Base-by-base conservation (phyloP, 2,888 invertebrate genomes). In the Noctuana brunneofusca region DNA sequence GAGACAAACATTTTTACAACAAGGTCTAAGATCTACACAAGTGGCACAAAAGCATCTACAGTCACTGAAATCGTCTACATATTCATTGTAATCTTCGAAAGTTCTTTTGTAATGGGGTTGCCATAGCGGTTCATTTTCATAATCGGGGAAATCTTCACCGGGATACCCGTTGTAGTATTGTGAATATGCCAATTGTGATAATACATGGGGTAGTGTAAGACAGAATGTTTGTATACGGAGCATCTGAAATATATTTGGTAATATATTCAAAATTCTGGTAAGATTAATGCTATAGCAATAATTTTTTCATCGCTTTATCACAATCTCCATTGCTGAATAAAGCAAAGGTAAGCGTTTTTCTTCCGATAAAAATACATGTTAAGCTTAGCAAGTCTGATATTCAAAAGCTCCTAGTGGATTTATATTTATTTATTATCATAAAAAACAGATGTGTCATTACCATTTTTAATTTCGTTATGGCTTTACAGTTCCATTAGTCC, bases 51-150 rank as follows among this genome's bases (percentile, higher is more conserved):
- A 59, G 46, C 73, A 74, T 18, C 55, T 62, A 43, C 75, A 78
- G 41, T 80, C 80, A 11, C 77, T 71, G n/a, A 70, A 71, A 1
- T 22, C 54, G 20, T 72, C 71, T 2, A 57, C 56, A 46, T 72
- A 68, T 11, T 71, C 71, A 14, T 71, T 56, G 11, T 69, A 58
- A 46, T 55, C 38, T 1, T 62, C 55, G 20, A 27, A 20, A 14
- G 16, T 18, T 27, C 52, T 46, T 22, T 41, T 38, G 20, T 38
- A 35, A 1, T 38, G 8, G 2, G 5, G 22, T 12, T 48, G 22
- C 27, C 32, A 14, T 8, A 38, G 16, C 9, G 22, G 32, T 35
- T 48, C 48, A 27, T 55, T n/a, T 9, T 38, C 55, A 49, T 62
- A 62, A 3, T 62, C 54, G 27, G 11, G 14, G 27, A 35, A 48